Evolutionary conservation across 2,113 vertebrate species (phyloP), one percentile per base, ranked within the genome.

Genomic region (Entosphenus tridentatus): DNA sequence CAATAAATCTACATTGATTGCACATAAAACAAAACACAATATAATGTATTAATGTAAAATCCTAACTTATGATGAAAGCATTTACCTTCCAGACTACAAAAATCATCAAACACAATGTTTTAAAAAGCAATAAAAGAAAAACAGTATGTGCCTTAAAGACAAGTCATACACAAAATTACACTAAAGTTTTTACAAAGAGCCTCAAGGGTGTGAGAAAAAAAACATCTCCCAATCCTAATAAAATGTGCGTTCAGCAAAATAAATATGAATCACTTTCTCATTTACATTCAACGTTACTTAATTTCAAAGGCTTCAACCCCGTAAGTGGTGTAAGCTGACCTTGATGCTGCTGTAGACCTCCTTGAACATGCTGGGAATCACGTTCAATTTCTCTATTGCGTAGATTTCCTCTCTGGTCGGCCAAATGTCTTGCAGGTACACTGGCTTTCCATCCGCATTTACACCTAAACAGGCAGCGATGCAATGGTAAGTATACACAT

Each of bases 351-450:
- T 77, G 57, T 98, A 98, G 71, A 98, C 88, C 68, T 98, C 90
- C 79, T 88, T 93, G 76, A 98, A 98, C 91, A 98, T 96, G 12
- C 85, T 84, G 0, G 92, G 92, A 77, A 97, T 93, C 70, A 98
- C 93, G 57, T 82, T 87, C 1, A 79, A 76, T 21, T 73, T 81
- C 74, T 98, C 92, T 68, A 97, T 84, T 0, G 75, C 82, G 74
- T 96, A 90, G 76, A 96, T 95, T 76, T 97, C 92, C 3, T 87
- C 84, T 72, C 90, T 81, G 1, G 85, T 86, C 18, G 93, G 93
- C 93, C 93, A 98, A 77, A 98, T 86, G 56, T 97, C 90, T 75
- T 80, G 85, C 67, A 98, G 80, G 78, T 87, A 98, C 54, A 98
- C 74, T 57, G 80, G 77, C 68, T 79, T 85, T 8, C 92, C 90